Evolutionary conservation across 2,797 vertebrate genomes (phyloP).

Genomic region (Myotis myotis): DNA sequence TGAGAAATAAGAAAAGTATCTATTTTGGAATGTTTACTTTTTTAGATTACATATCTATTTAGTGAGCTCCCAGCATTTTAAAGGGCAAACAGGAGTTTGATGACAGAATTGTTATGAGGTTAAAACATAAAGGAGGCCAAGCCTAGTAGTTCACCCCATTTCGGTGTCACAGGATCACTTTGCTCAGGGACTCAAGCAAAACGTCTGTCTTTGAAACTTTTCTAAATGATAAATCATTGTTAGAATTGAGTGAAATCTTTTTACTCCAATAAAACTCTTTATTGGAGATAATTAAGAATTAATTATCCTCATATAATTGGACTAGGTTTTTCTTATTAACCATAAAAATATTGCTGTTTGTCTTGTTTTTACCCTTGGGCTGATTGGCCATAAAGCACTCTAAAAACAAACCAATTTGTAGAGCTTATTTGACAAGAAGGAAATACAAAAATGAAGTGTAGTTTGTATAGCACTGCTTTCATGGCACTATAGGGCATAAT

Average conservation of each 20-base stretch:
- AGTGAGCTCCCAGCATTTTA: slow-evolving; percentile 58
- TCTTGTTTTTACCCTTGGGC: slow-evolving; percentile 80
- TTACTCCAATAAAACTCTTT: slow-evolving; percentile 53
- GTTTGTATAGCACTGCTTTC: slow-evolving; percentile 79
- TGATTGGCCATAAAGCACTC: slow-evolving; percentile 81
- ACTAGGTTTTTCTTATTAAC: slow-evolving; percentile 80
- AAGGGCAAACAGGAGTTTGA: slow-evolving; percentile 72
- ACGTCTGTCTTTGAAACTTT: slow-evolving; percentile 72
- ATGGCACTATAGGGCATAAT: slow-evolving; percentile 81
- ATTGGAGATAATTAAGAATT: slow-evolving; percentile 80
- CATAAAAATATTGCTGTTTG: slow-evolving; percentile 79
- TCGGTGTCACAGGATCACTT: slow-evolving; percentile 67
- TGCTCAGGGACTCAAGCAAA: slow-evolving; percentile 73
- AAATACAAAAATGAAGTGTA: slow-evolving; percentile 82
- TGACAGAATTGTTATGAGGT: slow-evolving; percentile 74
- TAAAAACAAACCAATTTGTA: slow-evolving; percentile 83
- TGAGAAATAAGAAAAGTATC: slow-evolving; percentile 68
- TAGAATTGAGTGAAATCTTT: slow-evolving; percentile 63
- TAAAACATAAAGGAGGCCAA: slow-evolving; percentile 69
- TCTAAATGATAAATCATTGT: slow-evolving; percentile 78
- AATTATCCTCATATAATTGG: slow-evolving; percentile 80
- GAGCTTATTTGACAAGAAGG: slow-evolving; percentile 84
- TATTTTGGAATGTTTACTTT: slow-evolving; percentile 71
- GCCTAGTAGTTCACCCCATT: slow-evolving; percentile 65
- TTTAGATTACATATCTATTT: slow-evolving; percentile 76